Percentiles rank a stretch among this genome's conserved stretches.
These are phyloP conservation scores for Antheraea assamensis DNA, from an alignment of 2,888 invertebrate genomes.

Conservation along the genomic window DNA sequence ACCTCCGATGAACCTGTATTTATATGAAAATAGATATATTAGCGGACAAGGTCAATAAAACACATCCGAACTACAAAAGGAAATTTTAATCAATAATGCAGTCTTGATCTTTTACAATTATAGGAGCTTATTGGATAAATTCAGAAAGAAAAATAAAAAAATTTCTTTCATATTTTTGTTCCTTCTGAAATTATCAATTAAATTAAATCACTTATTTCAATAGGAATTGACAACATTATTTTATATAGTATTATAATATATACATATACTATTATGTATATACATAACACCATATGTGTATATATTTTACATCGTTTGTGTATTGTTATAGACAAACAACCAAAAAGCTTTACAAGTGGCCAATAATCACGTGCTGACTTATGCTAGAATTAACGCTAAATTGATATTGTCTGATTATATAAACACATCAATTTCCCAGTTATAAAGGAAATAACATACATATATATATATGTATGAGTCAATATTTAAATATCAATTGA, in stretches of 20 bases:
- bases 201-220: background rate
- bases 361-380: too few species aligned
- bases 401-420: background rate
- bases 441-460: background rate
- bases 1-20: slow-evolving; percentile 36
- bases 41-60: slow-evolving; percentile 21
- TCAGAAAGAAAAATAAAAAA: background rate
- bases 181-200: background rate
- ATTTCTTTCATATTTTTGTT: background rate
- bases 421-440: background rate
- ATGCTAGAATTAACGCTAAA: background rate
- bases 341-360: background rate
- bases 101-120: slow-evolving; percentile 12
- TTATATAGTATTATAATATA: background rate
- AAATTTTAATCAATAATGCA: slow-evolving; percentile 7
- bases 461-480: background rate
- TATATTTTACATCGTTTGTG: background rate
- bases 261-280: background rate
- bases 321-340: background rate
- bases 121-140: background rate
- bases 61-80: slow-evolving; percentile 5
- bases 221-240: background rate
- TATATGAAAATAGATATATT: slow-evolving; percentile 26
- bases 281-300: background rate
- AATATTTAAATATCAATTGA: background rate